phyloP scores from a whole-genome alignment of 2,113 vertebrate genomes.

The Nothobranchius furzeri region DNA sequence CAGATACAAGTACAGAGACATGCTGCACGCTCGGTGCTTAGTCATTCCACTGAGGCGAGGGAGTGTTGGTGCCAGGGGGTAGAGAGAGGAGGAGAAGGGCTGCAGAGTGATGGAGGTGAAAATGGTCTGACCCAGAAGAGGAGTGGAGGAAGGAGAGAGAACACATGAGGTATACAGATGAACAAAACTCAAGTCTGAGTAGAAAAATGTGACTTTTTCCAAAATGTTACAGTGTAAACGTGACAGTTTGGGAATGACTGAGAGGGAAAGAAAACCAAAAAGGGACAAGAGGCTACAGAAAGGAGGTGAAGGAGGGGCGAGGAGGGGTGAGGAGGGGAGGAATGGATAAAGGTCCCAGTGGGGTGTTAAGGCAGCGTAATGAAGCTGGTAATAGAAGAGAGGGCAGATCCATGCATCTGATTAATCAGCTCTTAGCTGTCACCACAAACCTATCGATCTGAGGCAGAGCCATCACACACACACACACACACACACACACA shows the following conservation, averaged over 20 bases:
- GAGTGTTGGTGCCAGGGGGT: constrained; percentile 57
- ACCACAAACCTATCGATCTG: constrained; percentile 74
- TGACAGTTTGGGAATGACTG: constrained; percentile 8
- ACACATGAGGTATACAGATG: neutral
- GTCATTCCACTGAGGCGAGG: constrained; percentile 67
- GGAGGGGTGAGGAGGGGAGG: constrained; percentile 19
- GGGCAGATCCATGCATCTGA: constrained; percentile 77
- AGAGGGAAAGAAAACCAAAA: constrained; percentile 29
- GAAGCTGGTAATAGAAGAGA: constrained; percentile 78
- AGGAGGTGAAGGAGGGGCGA: constrained; percentile 5
- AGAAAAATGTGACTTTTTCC: neutral
- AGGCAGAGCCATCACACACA: constrained; percentile 56
- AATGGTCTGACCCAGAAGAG: constrained; percentile 19
- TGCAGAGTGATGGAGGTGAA: constrained; percentile 55
- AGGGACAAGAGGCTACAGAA: constrained; percentile 4
- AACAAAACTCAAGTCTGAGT: neutral
- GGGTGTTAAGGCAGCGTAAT: constrained; percentile 78
- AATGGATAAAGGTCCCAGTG: constrained; percentile 64
- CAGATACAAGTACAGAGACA: constrained; percentile 19
- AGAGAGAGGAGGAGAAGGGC: constrained; percentile 27
- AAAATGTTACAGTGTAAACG: no score
- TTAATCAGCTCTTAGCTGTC: constrained; percentile 80
- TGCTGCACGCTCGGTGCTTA: constrained; percentile 60
- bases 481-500: constrained; percentile 11
- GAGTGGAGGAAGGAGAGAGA: neutral